Percentiles rank a stretch among this genome's conserved stretches.
These are phyloP conservation scores for Pelodytes ibericus DNA, from an alignment of 2,797 vertebrate species.

Conservation along the genomic window DNA sequence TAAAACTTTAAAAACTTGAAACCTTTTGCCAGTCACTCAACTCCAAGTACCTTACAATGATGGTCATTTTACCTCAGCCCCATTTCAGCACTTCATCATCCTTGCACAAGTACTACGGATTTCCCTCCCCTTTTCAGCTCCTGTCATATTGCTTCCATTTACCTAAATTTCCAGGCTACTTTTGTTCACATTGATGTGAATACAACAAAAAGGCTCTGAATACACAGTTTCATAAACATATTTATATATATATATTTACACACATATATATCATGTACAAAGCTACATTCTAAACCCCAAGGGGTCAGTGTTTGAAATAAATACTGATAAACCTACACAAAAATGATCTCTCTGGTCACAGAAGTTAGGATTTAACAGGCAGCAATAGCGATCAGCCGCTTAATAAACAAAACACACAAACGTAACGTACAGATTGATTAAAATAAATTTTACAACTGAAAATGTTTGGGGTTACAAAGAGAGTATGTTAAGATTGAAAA, in stretches of 20 bases:
- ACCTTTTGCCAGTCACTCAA: no score
- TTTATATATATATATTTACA: slow-evolving; percentile 87
- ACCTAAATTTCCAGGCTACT: no score
- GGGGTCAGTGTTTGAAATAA: slow-evolving; percentile 94
- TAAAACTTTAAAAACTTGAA: no score
- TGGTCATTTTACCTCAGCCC: no score
- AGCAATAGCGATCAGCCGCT: slow-evolving; percentile 74
- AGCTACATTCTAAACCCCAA: slow-evolving; percentile 97
- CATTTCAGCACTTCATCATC: no score
- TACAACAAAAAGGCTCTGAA: neutral
- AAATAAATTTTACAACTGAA: slow-evolving; percentile 69
- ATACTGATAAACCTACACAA: slow-evolving; percentile 92
- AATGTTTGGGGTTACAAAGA: slow-evolving; percentile 74
- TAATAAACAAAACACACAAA: slow-evolving; percentile 78
- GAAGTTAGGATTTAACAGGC: slow-evolving; percentile 75
- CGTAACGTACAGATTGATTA: slow-evolving; percentile 72
- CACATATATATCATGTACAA: slow-evolving; percentile 95
- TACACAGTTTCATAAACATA: slow-evolving; percentile 64
- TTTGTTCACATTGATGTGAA: no score
- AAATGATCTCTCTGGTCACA: slow-evolving; percentile 73
- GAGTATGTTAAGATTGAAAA: slow-evolving; percentile 74
- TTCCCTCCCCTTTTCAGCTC: no score
- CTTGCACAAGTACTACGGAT: no score
- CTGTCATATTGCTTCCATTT: no score
- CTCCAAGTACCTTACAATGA: no score